Conservation (phyloP, 2,888 invertebrate species). For the Alloscopus bannaensis region DNA sequence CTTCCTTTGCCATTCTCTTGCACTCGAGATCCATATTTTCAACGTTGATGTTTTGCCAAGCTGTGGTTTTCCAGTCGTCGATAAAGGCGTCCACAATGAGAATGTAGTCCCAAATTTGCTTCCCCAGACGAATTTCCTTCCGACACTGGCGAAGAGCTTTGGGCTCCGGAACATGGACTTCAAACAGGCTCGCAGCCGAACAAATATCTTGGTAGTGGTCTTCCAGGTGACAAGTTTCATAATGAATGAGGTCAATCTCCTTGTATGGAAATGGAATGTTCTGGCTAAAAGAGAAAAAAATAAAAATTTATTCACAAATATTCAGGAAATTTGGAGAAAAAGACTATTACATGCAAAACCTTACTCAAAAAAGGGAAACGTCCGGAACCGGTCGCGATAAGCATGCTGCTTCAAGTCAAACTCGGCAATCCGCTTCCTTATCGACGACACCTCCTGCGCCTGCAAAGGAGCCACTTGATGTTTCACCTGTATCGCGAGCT, state of each 20-base stretch:
- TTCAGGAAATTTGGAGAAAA: not conserved
- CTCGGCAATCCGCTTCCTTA: slow-evolving; percentile 88
- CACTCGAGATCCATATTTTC: slow-evolving; percentile 99
- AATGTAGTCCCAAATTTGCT: slow-evolving; percentile 97
- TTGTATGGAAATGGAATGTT: slow-evolving; percentile 85
- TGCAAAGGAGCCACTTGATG: slow-evolving; percentile 96
- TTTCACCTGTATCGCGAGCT: slow-evolving; percentile 91
- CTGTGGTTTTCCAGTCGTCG: slow-evolving; percentile 97
- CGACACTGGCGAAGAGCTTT: slow-evolving; percentile 93
- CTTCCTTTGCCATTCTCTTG: slow-evolving; percentile 97
- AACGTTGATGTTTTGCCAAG: slow-evolving; percentile 97
- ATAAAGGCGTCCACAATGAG: slow-evolving; percentile 92
- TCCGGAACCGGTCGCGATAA: slow-evolving; percentile 89
- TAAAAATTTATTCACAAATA: not conserved
- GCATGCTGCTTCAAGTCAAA: slow-evolving; percentile 90
- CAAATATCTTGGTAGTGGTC: slow-evolving; percentile 90
- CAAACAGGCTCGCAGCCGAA: slow-evolving; percentile 93
- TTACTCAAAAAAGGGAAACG: slow-evolving; percentile 77
- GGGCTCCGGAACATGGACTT: slow-evolving; percentile 96
- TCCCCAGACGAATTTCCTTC: slow-evolving; percentile 84
- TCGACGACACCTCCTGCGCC: slow-evolving; percentile 93
- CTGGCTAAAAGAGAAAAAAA: slow-evolving; percentile 79
- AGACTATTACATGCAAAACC: slow-evolving; percentile 9
- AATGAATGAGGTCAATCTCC: slow-evolving; percentile 86
- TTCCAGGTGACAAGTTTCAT: slow-evolving; percentile 87